These are phyloP conservation scores for Nycticryphes semicollaris DNA, from an alignment of 2,113 vertebrate genomes.

Conservation along the genomic window DNA sequence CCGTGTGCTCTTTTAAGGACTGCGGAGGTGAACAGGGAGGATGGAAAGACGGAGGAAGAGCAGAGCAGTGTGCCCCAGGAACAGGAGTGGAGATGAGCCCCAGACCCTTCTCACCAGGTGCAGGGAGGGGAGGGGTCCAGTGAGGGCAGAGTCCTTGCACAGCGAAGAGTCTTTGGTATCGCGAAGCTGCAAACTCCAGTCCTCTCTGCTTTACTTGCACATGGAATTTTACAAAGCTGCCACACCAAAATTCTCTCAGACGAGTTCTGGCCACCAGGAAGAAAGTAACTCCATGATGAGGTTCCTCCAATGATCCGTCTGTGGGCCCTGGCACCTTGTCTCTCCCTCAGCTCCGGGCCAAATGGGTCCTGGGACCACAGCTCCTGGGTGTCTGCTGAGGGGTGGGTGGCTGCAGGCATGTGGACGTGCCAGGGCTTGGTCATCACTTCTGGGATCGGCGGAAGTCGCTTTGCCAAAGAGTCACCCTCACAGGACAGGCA, in stretches of 20 bases:
- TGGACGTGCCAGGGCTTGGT: not conserved
- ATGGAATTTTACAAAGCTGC: not conserved
- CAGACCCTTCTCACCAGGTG: not conserved
- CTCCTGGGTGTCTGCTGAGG: not conserved
- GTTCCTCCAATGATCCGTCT: fast-evolving
- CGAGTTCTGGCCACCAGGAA: not conserved
- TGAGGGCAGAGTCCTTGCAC: not conserved
- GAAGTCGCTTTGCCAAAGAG: not conserved
- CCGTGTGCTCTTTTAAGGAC: not conserved
- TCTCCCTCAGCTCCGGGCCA: not conserved
- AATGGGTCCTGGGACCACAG: not conserved
- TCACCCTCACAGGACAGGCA: not conserved
- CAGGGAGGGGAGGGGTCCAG: fast-evolving
- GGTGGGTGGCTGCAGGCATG: fast-evolving
- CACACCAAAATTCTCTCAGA: not conserved
- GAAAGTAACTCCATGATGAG: not conserved
- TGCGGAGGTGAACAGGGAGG: not conserved
- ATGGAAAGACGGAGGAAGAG: not conserved
- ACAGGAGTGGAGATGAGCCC: not conserved
- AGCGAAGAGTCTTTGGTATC: not conserved
- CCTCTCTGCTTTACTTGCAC: not conserved
- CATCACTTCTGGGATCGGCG: not conserved
- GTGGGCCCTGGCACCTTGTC: not conserved
- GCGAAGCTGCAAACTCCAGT: not conserved
- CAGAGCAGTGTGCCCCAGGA: fast-evolving